Evolutionary conservation across 2,113 vertebrate genomes (phyloP).

Genomic region (Ploceus nigricollis): DNA sequence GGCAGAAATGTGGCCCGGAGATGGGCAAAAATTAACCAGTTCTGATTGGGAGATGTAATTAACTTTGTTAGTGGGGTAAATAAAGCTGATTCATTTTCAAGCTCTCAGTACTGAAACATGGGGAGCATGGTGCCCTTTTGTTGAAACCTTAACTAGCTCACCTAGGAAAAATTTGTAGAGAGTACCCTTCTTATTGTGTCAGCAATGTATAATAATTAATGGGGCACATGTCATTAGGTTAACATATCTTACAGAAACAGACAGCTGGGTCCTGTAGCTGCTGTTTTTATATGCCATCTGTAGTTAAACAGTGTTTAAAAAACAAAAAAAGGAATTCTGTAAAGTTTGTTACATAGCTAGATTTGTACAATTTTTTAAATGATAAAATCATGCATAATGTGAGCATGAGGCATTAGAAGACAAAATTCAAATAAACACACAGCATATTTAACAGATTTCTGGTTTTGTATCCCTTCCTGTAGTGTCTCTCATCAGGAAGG

Average conservation of each 20-base stretch:
- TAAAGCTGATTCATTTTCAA: neutral
- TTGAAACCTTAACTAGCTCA: neutral
- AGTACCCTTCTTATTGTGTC: neutral
- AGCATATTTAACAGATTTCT: neutral
- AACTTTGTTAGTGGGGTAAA: neutral
- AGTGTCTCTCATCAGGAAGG: neutral
- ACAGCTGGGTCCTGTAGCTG: neutral
- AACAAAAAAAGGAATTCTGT: neutral
- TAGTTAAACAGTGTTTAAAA: neutral
- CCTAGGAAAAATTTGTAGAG: neutral
- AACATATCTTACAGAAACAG: neutral
- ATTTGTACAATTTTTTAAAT: neutral
- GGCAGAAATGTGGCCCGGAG: neutral
- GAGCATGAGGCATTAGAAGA: neutral
- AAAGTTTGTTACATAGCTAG: neutral
- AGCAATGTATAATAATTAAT: neutral
- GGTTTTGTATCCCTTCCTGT: neutral
- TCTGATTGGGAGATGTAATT: neutral
- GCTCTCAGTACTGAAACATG: neutral
- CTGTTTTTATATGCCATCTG: neutral
- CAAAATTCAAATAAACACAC: neutral
- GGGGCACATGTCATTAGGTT: neutral
- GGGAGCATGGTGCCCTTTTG: neutral
- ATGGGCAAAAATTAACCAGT: neutral
- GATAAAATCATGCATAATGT: neutral